phyloP scores from a whole-genome alignment of 1,140 invertebrate species.

The Temnothorax curvispinosus region DNA sequence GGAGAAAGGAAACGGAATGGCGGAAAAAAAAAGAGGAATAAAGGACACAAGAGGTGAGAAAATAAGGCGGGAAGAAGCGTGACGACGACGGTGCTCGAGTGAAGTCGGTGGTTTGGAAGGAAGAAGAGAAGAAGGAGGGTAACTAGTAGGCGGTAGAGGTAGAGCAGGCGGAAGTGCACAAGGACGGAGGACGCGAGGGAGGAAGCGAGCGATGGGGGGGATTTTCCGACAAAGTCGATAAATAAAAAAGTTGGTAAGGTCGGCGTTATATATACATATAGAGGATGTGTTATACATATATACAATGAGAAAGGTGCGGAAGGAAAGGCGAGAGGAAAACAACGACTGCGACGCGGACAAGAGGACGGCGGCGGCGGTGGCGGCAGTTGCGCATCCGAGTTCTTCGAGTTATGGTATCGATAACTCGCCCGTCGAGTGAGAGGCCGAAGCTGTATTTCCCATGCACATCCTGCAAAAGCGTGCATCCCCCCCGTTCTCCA shows the following conservation, averaged over 20 bases:
- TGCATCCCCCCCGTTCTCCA: slow-evolving; percentile 10
- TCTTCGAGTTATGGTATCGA: slow-evolving; percentile 74
- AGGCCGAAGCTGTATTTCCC: slow-evolving; percentile 52
- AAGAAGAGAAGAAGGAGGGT: background rate
- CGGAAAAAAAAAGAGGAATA: slow-evolving; percentile 18
- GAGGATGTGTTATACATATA: background rate
- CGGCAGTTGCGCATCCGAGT: slow-evolving; percentile 54
- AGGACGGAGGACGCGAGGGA: slow-evolving; percentile 18
- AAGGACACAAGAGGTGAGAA: slow-evolving; percentile 60
- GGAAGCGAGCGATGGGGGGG: slow-evolving; percentile 8
- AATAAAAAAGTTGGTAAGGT: slow-evolving; percentile 75
- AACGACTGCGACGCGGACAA: background rate
- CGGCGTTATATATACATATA: slow-evolving; percentile 53
- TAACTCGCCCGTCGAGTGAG: slow-evolving; percentile 67
- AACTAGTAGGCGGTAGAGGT: slow-evolving; percentile 17
- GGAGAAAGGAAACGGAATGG: slow-evolving; percentile 33
- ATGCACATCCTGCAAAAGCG: slow-evolving; percentile 46
- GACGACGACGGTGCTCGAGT: slow-evolving; percentile 1
- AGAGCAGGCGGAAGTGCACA: slow-evolving; percentile 46
- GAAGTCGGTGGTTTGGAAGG: slow-evolving; percentile 48
- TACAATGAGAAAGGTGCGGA: slow-evolving; percentile 20
- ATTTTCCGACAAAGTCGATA: slow-evolving; percentile 72
- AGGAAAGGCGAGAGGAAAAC: slow-evolving; percentile 36
- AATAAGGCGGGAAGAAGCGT: background rate
- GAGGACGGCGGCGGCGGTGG: slow-evolving; percentile 2